Base-by-base conservation (phyloP, 2,888 invertebrate genomes). In the Corythucha ciliata region DNA sequence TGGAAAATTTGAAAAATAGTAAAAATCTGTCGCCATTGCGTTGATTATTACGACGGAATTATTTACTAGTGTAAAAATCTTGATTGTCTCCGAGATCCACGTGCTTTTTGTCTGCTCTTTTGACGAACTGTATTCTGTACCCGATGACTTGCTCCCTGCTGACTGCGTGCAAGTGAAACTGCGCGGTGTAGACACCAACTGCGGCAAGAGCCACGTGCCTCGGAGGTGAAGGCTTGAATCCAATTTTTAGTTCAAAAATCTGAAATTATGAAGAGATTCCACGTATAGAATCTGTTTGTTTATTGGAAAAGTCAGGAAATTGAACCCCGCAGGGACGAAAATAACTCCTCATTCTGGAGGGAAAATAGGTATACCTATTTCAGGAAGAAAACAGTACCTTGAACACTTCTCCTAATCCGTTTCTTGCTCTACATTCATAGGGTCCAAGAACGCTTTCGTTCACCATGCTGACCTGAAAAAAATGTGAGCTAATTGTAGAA, bases 221-320 rank as follows among this genome's bases (percentile, higher is more conserved):
- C 7, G 78, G 78, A 1, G 70, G 66, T 3, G 70, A 68, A 0
- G 78, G 78, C 60, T 74, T 73, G 2, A 66, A 67, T 20, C 77
- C 78, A 60, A 73, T 67, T 39, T 71, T 69, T 39, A 79, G 63
- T 2, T 65, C 68, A 45, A 74, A 72, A 12, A 66, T 65, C 49
- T 49, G 49, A 27, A n/a, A 7, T 10, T 10, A 25, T 29, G 14
- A 66, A 65, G n/a, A n/a, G n/a, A n/a, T n/a, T n/a, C n/a, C n/a
- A n/a, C n/a, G n/a, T n/a, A n/a, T n/a, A n/a, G n/a, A n/a, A n/a
- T n/a, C n/a, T n/a, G n/a, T n/a, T n/a, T n/a, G n/a, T n/a, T n/a
- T n/a, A n/a, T n/a, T n/a, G n/a, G n/a, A n/a, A n/a, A n/a, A n/a
- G n/a, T n/a, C n/a, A n/a, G n/a, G n/a, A n/a, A n/a, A n/a, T n/a